Evolutionary conservation across 2,797 vertebrate genomes (phyloP), one percentile per base, ranked within the genome.

Genomic region (Muraenolepis orangiensis): DNA sequence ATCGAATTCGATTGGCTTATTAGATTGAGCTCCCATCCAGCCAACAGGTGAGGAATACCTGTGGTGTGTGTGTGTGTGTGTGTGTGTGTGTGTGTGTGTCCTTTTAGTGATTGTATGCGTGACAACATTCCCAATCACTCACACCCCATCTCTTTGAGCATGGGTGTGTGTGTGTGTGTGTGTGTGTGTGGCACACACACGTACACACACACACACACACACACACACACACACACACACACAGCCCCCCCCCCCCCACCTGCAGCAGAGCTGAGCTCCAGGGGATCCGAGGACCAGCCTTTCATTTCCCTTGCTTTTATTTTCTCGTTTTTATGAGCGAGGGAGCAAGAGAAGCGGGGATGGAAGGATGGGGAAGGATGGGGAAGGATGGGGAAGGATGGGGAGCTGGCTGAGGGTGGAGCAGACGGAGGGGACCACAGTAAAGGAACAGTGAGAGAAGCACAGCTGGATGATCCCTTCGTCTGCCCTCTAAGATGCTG

Each of bases 261-360:
- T 23, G 13, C 36, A 26, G 69, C 23, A 14, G n/a, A 23, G 51
- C 20, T 0, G 1, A 82, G 81, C 83, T 82, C 77, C 74, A 79
- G 82, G 76, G 73, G 78, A 81, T 87, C 72, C 77, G 80, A 85
- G 68, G 14, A 86, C 78, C 79, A 79, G 81, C 80, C 74, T 84
- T 79, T 89, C 74, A 85, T 87, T 87, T 87, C 80, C 79, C 70
- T 78, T 87, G 76, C 82, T 75, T 82, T 66, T 66, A 66, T 81
- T 82, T 82, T 82, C 75, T 75, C 71, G 26, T 57, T 85, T 86
- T 87, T 85, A 84, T 81, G 82, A 85, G 72, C 23, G 16, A 72
- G 79, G 74, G 64, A 66, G 73, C 71, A 70, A 71, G 46, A 40
- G 73, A 68, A 69, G 70, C 69, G 34, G 26, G 18, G 31, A 51